Evolutionary conservation across 2,113 vertebrate genomes (phyloP).

Genomic region (Melanostigma gelatinosum): DNA sequence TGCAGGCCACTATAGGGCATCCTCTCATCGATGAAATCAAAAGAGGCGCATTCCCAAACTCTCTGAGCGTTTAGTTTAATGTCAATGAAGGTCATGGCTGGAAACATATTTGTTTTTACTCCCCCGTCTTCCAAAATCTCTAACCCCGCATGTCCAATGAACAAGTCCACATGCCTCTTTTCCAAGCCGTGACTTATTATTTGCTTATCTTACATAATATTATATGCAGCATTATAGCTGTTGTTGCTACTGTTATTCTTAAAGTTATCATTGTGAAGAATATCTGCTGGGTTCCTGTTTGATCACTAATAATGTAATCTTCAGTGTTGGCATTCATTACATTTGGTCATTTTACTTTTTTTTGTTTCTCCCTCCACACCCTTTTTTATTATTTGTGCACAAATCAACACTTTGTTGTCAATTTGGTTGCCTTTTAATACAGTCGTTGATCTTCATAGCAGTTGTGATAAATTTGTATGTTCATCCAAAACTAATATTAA

Average conservation of each 20-base stretch:
- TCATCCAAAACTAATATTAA: neutral
- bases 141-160: neutral
- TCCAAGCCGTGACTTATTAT: neutral
- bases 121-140: neutral
- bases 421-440: neutral
- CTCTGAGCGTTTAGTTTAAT: neutral
- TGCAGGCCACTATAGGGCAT: neutral
- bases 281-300: neutral
- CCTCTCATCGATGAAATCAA: neutral
- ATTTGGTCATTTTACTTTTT: neutral
- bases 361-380: neutral
- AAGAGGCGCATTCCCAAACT: slow-evolving; percentile 2
- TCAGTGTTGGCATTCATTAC: neutral
- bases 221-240: too few species aligned
- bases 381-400: neutral
- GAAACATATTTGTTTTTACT: slow-evolving; percentile 3
- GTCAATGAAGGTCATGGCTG: neutral
- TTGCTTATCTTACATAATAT: neutral
- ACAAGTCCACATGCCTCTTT: neutral
- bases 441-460: neutral
- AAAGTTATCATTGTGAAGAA: neutral
- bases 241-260: neutral
- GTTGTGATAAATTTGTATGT: neutral
- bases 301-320: neutral
- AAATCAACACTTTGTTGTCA: neutral